Base-by-base conservation (phyloP, 2,888 invertebrate genomes). In the Nemapogon koenigi region DNA sequence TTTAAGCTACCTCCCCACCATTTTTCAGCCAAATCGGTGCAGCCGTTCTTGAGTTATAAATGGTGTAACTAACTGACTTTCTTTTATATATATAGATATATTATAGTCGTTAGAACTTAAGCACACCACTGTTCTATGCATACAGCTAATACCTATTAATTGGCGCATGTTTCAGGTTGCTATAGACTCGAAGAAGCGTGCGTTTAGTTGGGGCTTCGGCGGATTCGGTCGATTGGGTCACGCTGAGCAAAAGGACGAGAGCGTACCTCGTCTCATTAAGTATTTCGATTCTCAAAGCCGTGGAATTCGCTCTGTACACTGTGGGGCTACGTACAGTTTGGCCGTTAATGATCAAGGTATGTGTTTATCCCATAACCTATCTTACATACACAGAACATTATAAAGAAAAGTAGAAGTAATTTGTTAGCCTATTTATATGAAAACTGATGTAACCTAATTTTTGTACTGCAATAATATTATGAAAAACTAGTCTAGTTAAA, bases 191-290 rank as follows among this genome's bases (percentile, higher is more conserved):
- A 89, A 89, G 60, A 93, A 91, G 64, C 85, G 96, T 8, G 90
- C 91, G 0, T 97, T 85, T 67, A 93, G 94, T 37, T 97, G 96
- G 96, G 96, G 97, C 14, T 97, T 95, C 64, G 96, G 95, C 8
- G 97, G 96, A 0, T 93, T 96, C 56, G 96, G 96, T 0, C 86
- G 97, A 2, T 78, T 97, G 10, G 97, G 96, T 0, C 96, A 97
- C 73, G 90, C 94, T 4, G 95, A 94, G 55, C 94, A 88, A 41
- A 91, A 91, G 58, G 95, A 97, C 66, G 96, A 97, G 69, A 82
- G 90, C 67, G 91, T 94, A 28, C 89, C 89, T 16, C 79, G 84
- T n/a, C 80, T 94, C 37, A 88, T 96, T 49, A 94, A 94, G 63
- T 92, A 87, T 65, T 91, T 94, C 61, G 94, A 95, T 49, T 85